Percentiles rank a stretch among this genome's conserved stretches.
These are phyloP conservation scores for Athene noctua DNA, from an alignment of 2,113 vertebrate species.

Conservation along the genomic window DNA sequence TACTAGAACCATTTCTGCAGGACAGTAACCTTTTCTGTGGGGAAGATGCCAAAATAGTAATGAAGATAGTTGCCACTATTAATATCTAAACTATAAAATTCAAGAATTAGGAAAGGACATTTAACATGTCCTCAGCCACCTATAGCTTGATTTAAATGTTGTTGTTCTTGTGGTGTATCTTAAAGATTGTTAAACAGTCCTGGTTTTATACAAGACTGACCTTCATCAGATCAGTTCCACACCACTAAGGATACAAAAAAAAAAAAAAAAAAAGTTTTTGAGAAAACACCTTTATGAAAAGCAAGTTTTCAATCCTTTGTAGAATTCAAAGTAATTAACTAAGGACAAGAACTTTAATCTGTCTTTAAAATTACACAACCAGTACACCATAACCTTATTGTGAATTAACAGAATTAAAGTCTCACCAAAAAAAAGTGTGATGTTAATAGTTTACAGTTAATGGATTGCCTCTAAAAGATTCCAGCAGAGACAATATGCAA, in stretches of 20 bases:
- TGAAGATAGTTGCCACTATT: not conserved
- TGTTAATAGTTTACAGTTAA: not conserved
- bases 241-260: not conserved
- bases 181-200: not conserved
- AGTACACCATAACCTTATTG: not conserved
- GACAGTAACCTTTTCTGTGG: not conserved
- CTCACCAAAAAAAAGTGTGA: not conserved
- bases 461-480: not conserved
- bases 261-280: accelerated
- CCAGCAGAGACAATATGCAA: not conserved
- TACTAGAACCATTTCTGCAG: not conserved
- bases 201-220: not conserved
- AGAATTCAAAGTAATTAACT: not conserved
- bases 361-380: not conserved
- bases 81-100: not conserved
- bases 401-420: not conserved
- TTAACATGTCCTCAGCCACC: not conserved
- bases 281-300: not conserved
- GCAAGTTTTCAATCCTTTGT: not conserved
- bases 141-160: not conserved
- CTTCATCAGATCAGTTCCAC: not conserved
- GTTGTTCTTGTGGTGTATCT: not conserved
- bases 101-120: not conserved
- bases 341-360: not conserved
- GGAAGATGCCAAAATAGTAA: not conserved